Percentiles rank a stretch among this genome's conserved stretches.
Evolutionary conservation across 2,797 vertebrate species (phyloP).

Genomic region (Mus spretus): DNA sequence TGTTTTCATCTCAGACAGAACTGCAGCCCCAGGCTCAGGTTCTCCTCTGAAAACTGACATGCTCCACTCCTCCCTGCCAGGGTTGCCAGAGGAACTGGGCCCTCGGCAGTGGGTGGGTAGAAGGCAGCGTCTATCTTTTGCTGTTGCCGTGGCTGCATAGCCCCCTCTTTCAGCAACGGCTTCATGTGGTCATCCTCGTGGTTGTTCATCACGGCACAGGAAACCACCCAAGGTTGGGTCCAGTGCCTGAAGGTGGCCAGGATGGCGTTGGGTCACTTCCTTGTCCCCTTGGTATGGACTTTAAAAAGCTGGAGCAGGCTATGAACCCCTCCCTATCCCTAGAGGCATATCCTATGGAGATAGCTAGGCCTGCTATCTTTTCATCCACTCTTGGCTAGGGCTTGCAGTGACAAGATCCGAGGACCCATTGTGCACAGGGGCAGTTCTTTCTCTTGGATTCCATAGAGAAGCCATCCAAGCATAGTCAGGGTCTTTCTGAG

Average conservation of each 20-base stretch:
- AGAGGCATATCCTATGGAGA: not conserved
- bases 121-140: accelerated
- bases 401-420: no score
- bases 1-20: not conserved
- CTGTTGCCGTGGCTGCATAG: accelerated
- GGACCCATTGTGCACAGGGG: not conserved
- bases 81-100: not conserved
- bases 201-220: accelerated
- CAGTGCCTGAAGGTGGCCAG: accelerated
- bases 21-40: not conserved
- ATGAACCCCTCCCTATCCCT: no score
- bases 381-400: accelerated
- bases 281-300: accelerated
- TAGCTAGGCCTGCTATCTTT: not conserved
- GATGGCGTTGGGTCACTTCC: not conserved
- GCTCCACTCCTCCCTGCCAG: no score
- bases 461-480: not conserved
- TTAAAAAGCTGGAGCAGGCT: not conserved
- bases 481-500: accelerated
- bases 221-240: not conserved
- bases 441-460: not conserved
- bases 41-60: not conserved
- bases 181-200: accelerated
- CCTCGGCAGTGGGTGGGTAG: not conserved
- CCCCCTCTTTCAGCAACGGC: not conserved